Evolutionary conservation across 2,888 invertebrate genomes (phyloP).

Genomic region (Cistogaster globosa): DNA sequence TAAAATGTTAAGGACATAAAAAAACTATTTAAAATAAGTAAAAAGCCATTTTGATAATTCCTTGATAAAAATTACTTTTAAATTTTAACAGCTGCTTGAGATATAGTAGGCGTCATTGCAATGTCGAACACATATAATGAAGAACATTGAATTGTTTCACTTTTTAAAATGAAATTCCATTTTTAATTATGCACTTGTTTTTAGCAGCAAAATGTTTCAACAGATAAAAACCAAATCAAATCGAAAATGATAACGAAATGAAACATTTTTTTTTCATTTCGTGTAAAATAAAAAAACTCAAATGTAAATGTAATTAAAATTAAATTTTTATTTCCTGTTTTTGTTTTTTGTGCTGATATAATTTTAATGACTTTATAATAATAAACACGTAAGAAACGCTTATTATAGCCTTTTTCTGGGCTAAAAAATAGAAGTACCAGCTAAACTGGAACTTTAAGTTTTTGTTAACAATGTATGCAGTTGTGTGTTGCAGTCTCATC

Average conservation of each 20-base stretch:
- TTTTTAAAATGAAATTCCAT: conserved; percentile 9
- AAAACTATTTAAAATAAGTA: background rate
- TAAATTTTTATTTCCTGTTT: conserved; percentile 71
- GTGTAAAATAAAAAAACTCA: background rate
- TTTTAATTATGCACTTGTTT: conserved; percentile 39
- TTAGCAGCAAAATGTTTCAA: background rate
- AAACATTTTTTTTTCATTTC: background rate
- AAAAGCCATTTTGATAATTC: background rate
- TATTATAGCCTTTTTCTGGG: background rate
- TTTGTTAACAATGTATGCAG: background rate
- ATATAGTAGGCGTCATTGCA: conserved; percentile 37
- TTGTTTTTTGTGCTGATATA: conserved; percentile 62
- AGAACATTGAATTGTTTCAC: conserved; percentile 17
- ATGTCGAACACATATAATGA: conserved; percentile 35
- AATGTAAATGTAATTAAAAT: conserved; percentile 62
- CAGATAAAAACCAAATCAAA: conserved; percentile 60
- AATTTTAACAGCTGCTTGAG: conserved; percentile 23
- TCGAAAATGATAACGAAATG: conserved; percentile 9
- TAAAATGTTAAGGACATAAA: too few relatives aligned
- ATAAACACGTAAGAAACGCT: conserved; percentile 60
- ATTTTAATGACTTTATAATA: conserved; percentile 74
- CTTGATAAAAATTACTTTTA: background rate
- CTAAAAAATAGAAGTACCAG: too few relatives aligned
- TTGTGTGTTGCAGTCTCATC: conserved; percentile 10
- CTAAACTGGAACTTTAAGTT: conserved; percentile 14